These are phyloP conservation scores for Mormyrus iriodes DNA, from an alignment of 2,113 vertebrate species.

Conservation along the genomic window DNA sequence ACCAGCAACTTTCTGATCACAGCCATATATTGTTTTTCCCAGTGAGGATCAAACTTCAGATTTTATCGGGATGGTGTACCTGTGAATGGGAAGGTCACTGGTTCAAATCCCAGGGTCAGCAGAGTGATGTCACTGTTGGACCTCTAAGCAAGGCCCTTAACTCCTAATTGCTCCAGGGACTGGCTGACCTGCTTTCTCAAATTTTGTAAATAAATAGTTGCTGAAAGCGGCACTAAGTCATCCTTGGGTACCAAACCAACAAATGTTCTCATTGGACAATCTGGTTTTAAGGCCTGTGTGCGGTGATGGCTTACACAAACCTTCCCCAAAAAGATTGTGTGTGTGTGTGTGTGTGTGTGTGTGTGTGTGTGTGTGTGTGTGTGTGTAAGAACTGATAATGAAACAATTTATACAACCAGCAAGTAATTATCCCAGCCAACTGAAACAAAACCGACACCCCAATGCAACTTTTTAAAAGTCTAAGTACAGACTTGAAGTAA, in stretches of 20 bases:
- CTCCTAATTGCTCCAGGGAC: neutral
- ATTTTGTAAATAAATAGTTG: neutral
- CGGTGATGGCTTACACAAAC: neutral
- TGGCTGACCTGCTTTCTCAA: neutral
- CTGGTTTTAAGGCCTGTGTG: neutral
- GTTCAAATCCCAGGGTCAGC: neutral
- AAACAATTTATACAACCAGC: neutral
- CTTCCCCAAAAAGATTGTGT: no score
- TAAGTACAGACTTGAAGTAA: neutral
- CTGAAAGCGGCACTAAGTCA: neutral
- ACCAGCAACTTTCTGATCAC: neutral
- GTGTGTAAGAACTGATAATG: neutral
- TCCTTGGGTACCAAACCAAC: neutral
- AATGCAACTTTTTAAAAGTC: neutral
- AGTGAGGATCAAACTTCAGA: neutral
- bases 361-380: no score
- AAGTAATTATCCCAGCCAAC: neutral
- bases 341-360: no score
- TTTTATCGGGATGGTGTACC: neutral
- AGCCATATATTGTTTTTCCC: neutral
- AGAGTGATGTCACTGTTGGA: neutral
- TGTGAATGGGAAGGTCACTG: neutral
- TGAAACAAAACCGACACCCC: neutral
- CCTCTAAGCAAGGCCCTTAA: neutral
- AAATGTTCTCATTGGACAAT: neutral